phyloP scores from a whole-genome alignment of 1,140 invertebrate species.

The Drosophila prosaltans region DNA sequence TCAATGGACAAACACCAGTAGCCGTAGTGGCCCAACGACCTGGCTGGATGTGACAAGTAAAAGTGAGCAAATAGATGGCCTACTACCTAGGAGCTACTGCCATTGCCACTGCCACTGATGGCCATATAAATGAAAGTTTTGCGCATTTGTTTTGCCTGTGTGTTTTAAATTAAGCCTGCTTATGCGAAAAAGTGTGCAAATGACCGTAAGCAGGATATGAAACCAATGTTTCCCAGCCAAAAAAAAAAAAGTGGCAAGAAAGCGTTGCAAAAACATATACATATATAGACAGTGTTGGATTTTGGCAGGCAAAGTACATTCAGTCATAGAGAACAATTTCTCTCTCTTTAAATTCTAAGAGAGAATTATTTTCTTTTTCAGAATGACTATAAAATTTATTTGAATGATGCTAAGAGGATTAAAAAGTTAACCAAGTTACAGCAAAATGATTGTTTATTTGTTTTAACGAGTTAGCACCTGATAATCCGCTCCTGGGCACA shows the following conservation, averaged over 20 bases:
- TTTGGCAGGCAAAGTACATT: no score
- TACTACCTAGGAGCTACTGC: constrained; percentile 40
- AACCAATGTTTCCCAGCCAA: neutral
- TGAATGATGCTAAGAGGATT: no score
- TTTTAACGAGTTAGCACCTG: no score
- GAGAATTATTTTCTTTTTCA: no score
- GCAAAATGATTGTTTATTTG: no score
- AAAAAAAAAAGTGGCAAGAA: constrained; percentile 37
- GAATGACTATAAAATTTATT: no score
- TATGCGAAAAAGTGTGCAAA: constrained; percentile 40
- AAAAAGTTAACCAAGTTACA: no score
- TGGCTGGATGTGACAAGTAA: constrained; percentile 60
- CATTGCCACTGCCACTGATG: no score
- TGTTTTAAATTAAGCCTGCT: constrained; percentile 10
- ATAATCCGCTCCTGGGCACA: neutral
- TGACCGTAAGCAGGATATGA: constrained; percentile 62
- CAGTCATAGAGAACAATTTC: no score
- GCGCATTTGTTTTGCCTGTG: constrained; percentile 40
- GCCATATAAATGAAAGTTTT: constrained; percentile 72
- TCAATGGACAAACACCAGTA: constrained; percentile 49
- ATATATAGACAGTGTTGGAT: neutral
- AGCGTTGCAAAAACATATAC: constrained; percentile 57
- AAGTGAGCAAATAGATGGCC: constrained; percentile 71
- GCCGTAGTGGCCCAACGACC: constrained; percentile 15
- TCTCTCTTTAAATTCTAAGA: no score